Evolutionary conservation across 2,113 vertebrate genomes (phyloP).

Genomic region (Antigone vipio): DNA sequence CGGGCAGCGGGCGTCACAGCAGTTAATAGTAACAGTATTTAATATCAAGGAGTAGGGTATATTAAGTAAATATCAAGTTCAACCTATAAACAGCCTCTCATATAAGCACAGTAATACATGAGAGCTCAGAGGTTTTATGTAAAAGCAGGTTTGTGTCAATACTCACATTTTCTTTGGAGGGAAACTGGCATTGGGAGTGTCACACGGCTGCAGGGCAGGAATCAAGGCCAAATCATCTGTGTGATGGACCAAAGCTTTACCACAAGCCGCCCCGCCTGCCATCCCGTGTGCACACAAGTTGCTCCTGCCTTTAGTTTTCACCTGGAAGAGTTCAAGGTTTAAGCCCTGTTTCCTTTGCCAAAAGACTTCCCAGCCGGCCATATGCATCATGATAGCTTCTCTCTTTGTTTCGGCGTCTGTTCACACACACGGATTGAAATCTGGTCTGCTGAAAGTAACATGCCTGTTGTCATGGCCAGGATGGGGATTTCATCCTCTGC

Average conservation of each 20-base stretch:
- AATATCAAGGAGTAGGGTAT: background rate
- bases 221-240: background rate
- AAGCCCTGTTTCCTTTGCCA: background rate
- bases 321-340: background rate
- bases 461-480: background rate
- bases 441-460: background rate
- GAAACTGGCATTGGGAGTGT: background rate
- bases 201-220: background rate
- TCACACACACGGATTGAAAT: background rate
- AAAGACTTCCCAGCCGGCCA: background rate
- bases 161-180: background rate
- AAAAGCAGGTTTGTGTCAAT: conserved; percentile 13
- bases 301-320: background rate
- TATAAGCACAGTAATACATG: background rate
- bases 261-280: background rate
- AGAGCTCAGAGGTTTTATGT: background rate
- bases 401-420: background rate
- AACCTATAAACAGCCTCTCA: background rate
- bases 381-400: background rate
- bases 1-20: background rate
- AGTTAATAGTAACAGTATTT: background rate
- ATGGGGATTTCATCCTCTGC: background rate
- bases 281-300: accelerated
- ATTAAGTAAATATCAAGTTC: conserved; percentile 1
- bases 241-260: background rate